Conservation (phyloP, 2,888 invertebrate genomes). For the Catocala sponsa region DNA sequence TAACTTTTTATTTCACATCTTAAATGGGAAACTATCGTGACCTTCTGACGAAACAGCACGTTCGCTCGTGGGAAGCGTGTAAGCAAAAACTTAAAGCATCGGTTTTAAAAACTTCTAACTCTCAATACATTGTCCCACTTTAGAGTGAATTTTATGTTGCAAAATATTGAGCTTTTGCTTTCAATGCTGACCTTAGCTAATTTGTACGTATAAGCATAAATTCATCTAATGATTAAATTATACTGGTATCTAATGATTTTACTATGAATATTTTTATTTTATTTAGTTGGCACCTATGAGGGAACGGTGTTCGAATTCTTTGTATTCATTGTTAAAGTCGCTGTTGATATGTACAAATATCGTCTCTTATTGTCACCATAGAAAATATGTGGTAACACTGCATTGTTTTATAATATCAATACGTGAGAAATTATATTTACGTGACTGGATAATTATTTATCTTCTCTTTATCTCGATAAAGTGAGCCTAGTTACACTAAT, state of each 20-base stretch:
- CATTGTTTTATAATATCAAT: constrained; percentile 9
- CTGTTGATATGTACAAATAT: background rate
- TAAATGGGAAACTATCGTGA: constrained; percentile 20
- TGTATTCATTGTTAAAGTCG: background rate
- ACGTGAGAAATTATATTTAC: constrained; percentile 28
- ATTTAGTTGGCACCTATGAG: background rate
- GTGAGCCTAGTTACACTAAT: constrained; percentile 21
- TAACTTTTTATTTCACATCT: constrained; percentile 17
- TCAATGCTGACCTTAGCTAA: background rate
- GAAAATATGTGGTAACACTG: no score
- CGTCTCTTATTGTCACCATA: no score
- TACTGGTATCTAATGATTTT: background rate
- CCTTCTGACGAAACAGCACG: constrained; percentile 37
- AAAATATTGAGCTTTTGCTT: constrained; percentile 9
- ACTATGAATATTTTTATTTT: background rate
- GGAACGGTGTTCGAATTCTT: background rate
- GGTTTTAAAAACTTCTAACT: constrained; percentile 1
- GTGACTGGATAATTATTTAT: constrained; percentile 27
- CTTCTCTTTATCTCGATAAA: constrained; percentile 29
- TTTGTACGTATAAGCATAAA: background rate
- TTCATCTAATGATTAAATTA: no score
- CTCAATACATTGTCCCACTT: constrained; percentile 14
- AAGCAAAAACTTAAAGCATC: constrained; percentile 16
- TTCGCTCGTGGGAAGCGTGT: constrained; percentile 37
- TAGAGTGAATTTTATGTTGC: constrained; percentile 6